Evolutionary conservation across 2,113 vertebrate species (phyloP).

Genomic region (Megaptera novaeangliae): DNA sequence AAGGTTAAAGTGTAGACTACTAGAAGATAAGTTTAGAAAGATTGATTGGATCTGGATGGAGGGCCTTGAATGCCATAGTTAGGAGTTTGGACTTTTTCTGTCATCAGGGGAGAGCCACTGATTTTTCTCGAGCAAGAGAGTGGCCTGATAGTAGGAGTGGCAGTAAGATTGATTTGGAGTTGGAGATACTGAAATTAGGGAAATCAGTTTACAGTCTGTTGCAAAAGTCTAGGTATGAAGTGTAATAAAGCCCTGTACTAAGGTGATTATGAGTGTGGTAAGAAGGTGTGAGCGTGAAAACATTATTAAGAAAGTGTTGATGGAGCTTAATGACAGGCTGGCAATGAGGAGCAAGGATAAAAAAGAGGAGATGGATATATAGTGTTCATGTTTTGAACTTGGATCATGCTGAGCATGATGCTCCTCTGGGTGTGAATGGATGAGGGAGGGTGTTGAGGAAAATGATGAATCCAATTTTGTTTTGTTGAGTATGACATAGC

Average conservation of each 20-base stretch:
- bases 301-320: background rate
- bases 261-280: background rate
- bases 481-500: constrained; percentile 10
- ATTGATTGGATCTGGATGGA: background rate
- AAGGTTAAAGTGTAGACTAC: background rate
- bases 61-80: background rate
- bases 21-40: constrained; percentile 1
- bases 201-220: background rate
- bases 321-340: background rate
- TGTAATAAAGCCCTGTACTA: background rate
- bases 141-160: background rate
- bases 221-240: background rate
- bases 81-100: background rate
- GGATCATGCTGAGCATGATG: background rate
- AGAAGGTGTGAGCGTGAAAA: background rate
- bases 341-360: background rate
- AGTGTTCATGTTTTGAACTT: background rate
- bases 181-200: background rate
- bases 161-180: background rate
- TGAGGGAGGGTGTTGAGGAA: background rate
- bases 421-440: background rate
- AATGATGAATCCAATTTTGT: constrained; percentile 32
- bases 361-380: background rate
- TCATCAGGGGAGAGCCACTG: background rate
- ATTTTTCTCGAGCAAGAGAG: background rate